These are phyloP conservation scores for Patella ulyssiponensis DNA, from an alignment of 2,888 invertebrate species.

Conservation along the genomic window DNA sequence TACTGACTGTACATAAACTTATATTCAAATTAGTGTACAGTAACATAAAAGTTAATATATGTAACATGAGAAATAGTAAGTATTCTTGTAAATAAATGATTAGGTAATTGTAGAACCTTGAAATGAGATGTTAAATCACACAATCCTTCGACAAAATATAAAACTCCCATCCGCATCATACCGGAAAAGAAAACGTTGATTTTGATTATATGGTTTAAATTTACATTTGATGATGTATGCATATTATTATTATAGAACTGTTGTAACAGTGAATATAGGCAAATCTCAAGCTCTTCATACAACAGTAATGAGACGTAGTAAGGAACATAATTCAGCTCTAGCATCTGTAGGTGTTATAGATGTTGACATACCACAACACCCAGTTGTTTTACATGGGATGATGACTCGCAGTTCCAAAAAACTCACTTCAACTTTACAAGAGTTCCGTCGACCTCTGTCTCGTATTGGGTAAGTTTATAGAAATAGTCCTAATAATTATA, in stretches of 20 bases:
- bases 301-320: constrained; percentile 82
- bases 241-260: constrained; percentile 78
- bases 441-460: constrained; percentile 68
- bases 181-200: too few relatives aligned
- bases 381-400: constrained; percentile 97
- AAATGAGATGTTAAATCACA: neutral
- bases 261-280: constrained; percentile 92
- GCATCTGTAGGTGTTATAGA: constrained; percentile 90
- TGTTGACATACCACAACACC: constrained; percentile 98
- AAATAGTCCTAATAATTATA: neutral
- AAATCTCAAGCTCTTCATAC: constrained; percentile 94
- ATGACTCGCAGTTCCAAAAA: constrained; percentile 92
- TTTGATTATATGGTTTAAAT: too few relatives aligned
- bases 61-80: too few relatives aligned
- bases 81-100: too few relatives aligned
- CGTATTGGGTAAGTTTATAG: constrained; percentile 50
- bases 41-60: too few relatives aligned
- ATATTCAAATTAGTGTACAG: too few relatives aligned
- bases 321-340: constrained; percentile 83
- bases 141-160: neutral
- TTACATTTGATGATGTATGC: too few relatives aligned
- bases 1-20: too few relatives aligned
- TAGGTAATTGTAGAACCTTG: neutral
- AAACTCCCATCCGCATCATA: neutral
- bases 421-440: constrained; percentile 91